phyloP scores from a whole-genome alignment of 2,888 invertebrate species.

The Spatulosminthurus flaviceps region DNA sequence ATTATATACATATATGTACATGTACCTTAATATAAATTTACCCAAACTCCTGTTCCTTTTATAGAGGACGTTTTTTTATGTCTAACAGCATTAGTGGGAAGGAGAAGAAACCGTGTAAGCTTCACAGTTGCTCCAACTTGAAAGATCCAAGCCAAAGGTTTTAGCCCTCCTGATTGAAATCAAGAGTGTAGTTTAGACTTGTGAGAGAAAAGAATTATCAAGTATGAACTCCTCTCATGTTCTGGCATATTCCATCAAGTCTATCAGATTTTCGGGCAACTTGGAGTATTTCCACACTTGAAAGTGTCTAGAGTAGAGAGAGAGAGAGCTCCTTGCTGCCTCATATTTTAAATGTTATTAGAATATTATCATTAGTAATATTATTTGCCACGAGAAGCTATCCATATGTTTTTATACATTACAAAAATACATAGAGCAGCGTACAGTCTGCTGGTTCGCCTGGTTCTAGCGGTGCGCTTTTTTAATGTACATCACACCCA shows the following conservation, averaged over 20 bases:
- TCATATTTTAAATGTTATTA: constrained; percentile 15
- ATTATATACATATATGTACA: too few species aligned
- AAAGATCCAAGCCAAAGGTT: not conserved
- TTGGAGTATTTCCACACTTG: not conserved
- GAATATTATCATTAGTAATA: constrained; percentile 9
- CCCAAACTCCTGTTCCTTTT: too few species aligned
- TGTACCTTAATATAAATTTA: too few species aligned
- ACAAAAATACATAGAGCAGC: too few species aligned
- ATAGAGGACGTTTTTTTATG: too few species aligned
- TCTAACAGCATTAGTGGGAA: not conserved
- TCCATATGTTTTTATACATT: too few species aligned
- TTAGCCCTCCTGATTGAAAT: constrained; percentile 35
- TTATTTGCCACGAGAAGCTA: constrained; percentile 4
- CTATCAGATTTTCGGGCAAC: not conserved
- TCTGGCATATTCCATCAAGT: not conserved
- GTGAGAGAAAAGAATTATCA: constrained; percentile 32
- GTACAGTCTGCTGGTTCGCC: not conserved
- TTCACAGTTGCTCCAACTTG: not conserved
- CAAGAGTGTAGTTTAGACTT: constrained; percentile 17
- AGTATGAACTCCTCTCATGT: constrained; percentile 22
- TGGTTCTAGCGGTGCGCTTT: not conserved
- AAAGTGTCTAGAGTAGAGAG: not conserved
- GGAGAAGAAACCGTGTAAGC: too few species aligned
- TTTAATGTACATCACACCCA: too few species aligned
- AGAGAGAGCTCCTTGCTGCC: not conserved